phyloP scores from a whole-genome alignment of 2,113 vertebrate genomes.

The Lathamus discolor region DNA sequence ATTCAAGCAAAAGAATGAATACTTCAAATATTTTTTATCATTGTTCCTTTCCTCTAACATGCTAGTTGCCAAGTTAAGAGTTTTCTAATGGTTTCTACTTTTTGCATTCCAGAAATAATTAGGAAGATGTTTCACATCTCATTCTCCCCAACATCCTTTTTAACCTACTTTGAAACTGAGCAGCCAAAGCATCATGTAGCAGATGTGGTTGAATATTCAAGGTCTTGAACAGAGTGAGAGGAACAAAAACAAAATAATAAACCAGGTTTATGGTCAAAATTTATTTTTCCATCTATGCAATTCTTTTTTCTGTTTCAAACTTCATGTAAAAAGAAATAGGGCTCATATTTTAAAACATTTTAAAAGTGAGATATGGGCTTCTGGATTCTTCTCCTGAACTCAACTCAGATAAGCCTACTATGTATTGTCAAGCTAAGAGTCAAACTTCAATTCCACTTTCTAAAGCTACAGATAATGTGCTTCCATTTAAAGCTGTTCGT shows the following conservation, averaged over 20 bases:
- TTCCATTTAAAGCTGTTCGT: neutral
- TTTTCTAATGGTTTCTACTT: neutral
- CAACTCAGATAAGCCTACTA: neutral
- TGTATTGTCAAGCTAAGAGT: neutral
- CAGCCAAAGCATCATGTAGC: neutral
- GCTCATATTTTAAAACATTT: neutral
- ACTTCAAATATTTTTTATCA: neutral
- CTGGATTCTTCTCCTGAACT: neutral
- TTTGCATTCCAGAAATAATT: neutral
- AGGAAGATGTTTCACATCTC: neutral
- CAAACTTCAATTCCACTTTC: neutral
- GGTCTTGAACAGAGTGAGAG: neutral
- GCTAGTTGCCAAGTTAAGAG: neutral
- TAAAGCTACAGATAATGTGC: neutral
- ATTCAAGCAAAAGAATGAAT: neutral
- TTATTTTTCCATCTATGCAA: neutral
- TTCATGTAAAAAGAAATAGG: neutral
- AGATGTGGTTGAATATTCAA: neutral
- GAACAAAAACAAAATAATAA: neutral
- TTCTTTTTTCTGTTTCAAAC: neutral
- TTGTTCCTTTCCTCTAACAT: neutral
- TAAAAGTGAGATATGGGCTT: neutral
- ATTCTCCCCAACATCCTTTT: neutral
- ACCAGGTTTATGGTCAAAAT: neutral
- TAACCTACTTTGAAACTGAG: neutral